Conservation (phyloP, 2,888 invertebrate species). For the Artemia sinica region DNA sequence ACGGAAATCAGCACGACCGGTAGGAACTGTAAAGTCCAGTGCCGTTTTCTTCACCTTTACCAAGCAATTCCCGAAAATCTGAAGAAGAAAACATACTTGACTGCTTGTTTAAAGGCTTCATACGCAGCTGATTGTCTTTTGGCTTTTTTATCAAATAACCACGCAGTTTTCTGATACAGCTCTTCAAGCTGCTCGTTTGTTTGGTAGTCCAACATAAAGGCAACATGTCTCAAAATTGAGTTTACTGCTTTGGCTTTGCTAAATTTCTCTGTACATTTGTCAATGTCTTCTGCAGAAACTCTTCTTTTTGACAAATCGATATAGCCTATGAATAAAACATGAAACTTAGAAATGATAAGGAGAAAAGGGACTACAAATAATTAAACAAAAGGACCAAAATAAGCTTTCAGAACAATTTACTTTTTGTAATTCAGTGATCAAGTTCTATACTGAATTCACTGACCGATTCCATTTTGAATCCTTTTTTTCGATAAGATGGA, state of each 20-base stretch:
- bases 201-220: constrained; percentile 77
- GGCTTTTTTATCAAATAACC: constrained; percentile 93
- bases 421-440: too few relatives aligned
- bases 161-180: constrained; percentile 86
- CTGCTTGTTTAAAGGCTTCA: constrained; percentile 96
- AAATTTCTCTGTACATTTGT: constrained; percentile 94
- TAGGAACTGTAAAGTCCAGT: too few relatives aligned
- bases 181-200: constrained; percentile 83
- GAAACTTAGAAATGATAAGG: neutral
- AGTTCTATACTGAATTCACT: too few relatives aligned
- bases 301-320: constrained; percentile 98
- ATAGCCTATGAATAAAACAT: constrained; percentile 49
- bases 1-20: too few relatives aligned
- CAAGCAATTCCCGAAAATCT: neutral
- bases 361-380: too few relatives aligned
- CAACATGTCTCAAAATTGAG: constrained; percentile 91
- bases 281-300: constrained; percentile 92
- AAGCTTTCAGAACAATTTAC: too few relatives aligned
- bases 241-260: constrained; percentile 97
- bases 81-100: constrained; percentile 47
- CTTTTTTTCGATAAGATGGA: too few relatives aligned
- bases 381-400: too few relatives aligned
- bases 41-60: too few relatives aligned
- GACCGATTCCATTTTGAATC: too few relatives aligned
- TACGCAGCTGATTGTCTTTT: constrained; percentile 89